Base-by-base conservation (phyloP, 2,888 invertebrate genomes). In the Augiades crinisus region DNA sequence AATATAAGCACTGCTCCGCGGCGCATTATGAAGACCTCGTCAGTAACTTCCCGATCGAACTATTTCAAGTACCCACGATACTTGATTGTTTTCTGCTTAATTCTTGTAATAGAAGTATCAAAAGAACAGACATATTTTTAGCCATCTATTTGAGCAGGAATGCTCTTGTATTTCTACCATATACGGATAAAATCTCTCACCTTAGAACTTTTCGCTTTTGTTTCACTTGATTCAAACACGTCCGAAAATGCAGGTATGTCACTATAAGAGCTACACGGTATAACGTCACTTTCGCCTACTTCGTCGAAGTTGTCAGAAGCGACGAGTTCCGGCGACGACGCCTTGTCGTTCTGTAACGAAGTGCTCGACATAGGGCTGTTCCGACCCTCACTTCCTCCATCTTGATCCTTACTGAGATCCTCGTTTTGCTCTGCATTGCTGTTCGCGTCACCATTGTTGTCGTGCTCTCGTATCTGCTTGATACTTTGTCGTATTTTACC, bases 401-500 rank as follows among this genome's bases (percentile, higher is more conserved):
- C 40, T 24, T 63, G 64, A 52, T 79, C 77, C 57, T 75, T 74
- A 59, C 70, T 70, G 49, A 64, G 74, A 30, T 78, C 75, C 24
- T 77, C 76, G 55, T 56, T 65, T 50, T 65, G 62, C 47, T 72
- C 75, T 55, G 65, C 60, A 46, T 68, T 70, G 45, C 58, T 64
- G 54, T 70, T 70, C 50, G 53, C 43, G 16, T 62, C 63, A 24
- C 49, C 44, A 47, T 62, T 58, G 47, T 62, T 58, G 49, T 70
- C 65, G 54, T 67, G 63, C 57, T 64, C 69, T 36, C 66, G 72
- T 58, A 60, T 62, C 64, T 72, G 67, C 67, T 80, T 89, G 62
- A 91, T 74, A 70, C 75, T 76, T 72, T 90, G 90, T 34, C 93
- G 89, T 67, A 93, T 81, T 76, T 91, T 91, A 65, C 91, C 89